phyloP scores from a whole-genome alignment of 2,797 vertebrate species.

The Ispidina picta region DNA sequence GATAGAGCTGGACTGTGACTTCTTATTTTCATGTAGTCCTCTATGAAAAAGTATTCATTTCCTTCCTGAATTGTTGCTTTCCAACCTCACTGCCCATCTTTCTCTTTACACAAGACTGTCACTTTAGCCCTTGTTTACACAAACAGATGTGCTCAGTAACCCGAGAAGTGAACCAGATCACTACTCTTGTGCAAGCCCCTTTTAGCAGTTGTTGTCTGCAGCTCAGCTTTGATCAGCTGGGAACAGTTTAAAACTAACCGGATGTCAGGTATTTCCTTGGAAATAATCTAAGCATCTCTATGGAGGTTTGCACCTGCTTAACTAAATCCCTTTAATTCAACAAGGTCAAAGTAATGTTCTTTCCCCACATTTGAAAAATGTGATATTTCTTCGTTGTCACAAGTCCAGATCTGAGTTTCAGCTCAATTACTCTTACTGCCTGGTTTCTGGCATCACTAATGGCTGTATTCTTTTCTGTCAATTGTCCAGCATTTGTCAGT shows the following conservation, averaged over 20 bases:
- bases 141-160: not conserved
- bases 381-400: not conserved
- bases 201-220: not conserved
- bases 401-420: not conserved
- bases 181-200: not conserved
- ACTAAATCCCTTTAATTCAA: not conserved
- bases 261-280: not conserved
- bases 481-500: not conserved
- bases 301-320: not conserved
- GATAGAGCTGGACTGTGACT: not conserved
- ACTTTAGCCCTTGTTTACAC: not conserved
- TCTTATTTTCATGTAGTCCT: not conserved
- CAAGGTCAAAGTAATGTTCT: not conserved
- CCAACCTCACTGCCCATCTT: not conserved
- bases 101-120: not conserved
- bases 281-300: not conserved
- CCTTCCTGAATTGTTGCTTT: not conserved
- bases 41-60: not conserved
- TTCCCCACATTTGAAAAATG: not conserved
- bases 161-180: not conserved
- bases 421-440: not conserved
- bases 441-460: not conserved
- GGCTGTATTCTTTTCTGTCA: not conserved
- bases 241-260: not conserved
- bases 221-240: not conserved